Percentiles rank a stretch among this genome's conserved stretches.
Conservation (phyloP, 2,797 vertebrate species). For the Darevskia mixta region DNA sequence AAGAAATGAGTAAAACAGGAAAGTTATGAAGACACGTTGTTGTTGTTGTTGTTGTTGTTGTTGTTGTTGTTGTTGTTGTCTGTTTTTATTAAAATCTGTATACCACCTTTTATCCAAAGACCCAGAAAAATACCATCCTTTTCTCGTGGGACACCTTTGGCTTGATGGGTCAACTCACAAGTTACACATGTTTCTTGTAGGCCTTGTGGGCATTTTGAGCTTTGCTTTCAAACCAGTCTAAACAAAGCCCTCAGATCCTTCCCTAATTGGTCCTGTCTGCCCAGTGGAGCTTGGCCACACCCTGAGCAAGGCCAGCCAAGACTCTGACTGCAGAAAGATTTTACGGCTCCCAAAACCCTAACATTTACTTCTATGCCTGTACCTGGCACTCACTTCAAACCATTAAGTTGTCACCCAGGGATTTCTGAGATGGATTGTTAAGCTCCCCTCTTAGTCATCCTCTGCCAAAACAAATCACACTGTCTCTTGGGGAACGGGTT, state of each 20-base stretch:
- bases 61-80: too few relatives aligned
- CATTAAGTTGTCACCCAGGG: conserved; percentile 30
- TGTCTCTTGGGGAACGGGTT: neutral
- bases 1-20: neutral
- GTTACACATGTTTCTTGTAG: neutral
- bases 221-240: neutral
- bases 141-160: neutral
- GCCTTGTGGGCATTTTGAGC: neutral
- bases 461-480: conserved; percentile 8
- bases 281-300: neutral
- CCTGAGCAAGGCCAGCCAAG: conserved; percentile 26
- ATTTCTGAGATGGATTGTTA: conserved; percentile 30
- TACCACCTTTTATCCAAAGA: too few relatives aligned
- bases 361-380: conserved; percentile 38
- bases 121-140: too few relatives aligned
- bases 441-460: neutral
- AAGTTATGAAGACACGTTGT: neutral
- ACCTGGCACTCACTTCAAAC: conserved; percentile 33
- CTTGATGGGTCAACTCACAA: neutral
- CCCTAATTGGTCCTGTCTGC: conserved; percentile 46
- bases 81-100: too few relatives aligned
- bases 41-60: too few relatives aligned
- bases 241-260: conserved; percentile 4
- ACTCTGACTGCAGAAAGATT: conserved; percentile 28
- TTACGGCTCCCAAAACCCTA: conserved; percentile 34